Evolutionary conservation across 1,140 invertebrate species (phyloP).

Genomic region (Bombus ignitus): DNA sequence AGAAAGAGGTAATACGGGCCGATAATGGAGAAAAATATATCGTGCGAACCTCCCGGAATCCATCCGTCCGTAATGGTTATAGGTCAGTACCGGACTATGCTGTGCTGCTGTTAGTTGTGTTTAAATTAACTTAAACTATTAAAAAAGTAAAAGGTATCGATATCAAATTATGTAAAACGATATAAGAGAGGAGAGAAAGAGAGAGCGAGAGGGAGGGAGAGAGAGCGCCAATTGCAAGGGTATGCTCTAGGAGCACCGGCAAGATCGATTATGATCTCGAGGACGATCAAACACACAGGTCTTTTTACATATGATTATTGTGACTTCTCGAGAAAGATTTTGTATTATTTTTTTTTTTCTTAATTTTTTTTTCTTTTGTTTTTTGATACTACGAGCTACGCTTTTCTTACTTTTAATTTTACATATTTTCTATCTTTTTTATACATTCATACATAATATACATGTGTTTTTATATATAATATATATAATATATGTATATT

Average conservation of each 20-base stretch:
- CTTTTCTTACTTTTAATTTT: slow-evolving; percentile 39
- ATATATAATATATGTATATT: not conserved
- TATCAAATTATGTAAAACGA: slow-evolving; percentile 58
- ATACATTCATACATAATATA: not conserved
- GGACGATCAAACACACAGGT: not conserved
- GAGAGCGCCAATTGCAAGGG: slow-evolving; percentile 31
- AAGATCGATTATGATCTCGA: slow-evolving; percentile 50
- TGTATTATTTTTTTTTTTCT: not conserved
- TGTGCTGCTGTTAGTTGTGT: slow-evolving; percentile 80
- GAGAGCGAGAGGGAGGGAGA: slow-evolving; percentile 47
- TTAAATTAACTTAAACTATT: slow-evolving; percentile 74
- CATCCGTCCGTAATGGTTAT: slow-evolving; percentile 82
- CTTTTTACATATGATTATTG: not conserved
- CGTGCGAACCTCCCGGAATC: slow-evolving; percentile 70
- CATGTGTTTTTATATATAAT: not conserved
- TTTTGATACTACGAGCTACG: not conserved
- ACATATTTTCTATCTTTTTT: slow-evolving; percentile 13
- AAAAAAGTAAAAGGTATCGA: slow-evolving; percentile 41
- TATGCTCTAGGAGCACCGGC: slow-evolving; percentile 56
- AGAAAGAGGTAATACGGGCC: slow-evolving; percentile 46
- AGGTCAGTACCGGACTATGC: slow-evolving; percentile 83
- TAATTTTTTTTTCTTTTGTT: not conserved
- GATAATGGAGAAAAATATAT: slow-evolving; percentile 55
- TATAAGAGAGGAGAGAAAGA: slow-evolving; percentile 46
- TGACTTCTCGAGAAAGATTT: not conserved